Evolutionary conservation across 2,113 vertebrate species (phyloP).

Genomic region (Sisor rabdophorus): DNA sequence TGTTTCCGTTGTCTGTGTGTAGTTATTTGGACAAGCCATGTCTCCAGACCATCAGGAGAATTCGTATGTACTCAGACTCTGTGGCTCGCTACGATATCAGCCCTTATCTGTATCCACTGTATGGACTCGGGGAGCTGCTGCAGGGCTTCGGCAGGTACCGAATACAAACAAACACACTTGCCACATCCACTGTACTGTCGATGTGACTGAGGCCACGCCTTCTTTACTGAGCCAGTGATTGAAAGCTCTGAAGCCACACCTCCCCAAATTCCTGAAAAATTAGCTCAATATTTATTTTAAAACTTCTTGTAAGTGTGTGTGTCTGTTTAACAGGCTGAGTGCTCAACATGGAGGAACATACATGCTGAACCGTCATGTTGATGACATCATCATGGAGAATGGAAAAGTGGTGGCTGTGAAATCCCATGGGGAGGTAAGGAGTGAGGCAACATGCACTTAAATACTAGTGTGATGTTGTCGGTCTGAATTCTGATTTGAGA

Average conservation of each 20-base stretch:
- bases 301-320: constrained; percentile 22
- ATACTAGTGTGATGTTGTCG: not conserved
- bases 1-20: constrained; percentile 15
- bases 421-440: constrained; percentile 84
- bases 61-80: constrained; percentile 68
- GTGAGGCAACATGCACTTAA: not conserved
- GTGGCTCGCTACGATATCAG: constrained; percentile 62
- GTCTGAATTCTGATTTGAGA: not conserved
- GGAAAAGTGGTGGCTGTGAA: constrained; percentile 86
- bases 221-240: not conserved
- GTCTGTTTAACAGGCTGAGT: constrained; percentile 75
- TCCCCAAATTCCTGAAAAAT: not conserved
- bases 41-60: constrained; percentile 63
- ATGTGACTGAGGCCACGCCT: not conserved
- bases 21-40: constrained; percentile 73
- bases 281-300: not conserved
- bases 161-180: not conserved
- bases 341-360: constrained; percentile 88
- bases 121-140: constrained; percentile 68
- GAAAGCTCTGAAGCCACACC: not conserved
- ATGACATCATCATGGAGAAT: constrained; percentile 85
- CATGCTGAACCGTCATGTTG: constrained; percentile 85
- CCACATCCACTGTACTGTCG: no score
- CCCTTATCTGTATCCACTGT: constrained; percentile 71
- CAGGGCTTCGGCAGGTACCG: constrained; percentile 70